A percentile compares a stretch with the other conserved stretches of the same genome.
phyloP scores from a whole-genome alignment of 2,888 invertebrate genomes.

The Torymus auratus region DNA sequence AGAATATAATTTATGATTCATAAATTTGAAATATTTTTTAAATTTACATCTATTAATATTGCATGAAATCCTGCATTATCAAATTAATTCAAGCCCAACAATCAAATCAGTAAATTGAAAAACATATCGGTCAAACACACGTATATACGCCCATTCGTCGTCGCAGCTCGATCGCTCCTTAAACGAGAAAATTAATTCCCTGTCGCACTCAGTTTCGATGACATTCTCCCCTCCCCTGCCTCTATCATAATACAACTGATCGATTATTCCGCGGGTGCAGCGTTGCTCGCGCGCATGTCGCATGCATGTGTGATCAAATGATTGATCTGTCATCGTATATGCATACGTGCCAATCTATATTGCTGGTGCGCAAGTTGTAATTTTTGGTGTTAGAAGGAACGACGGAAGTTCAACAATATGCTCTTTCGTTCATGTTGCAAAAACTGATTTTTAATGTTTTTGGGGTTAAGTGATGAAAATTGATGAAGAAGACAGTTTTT shows the following conservation, averaged over 20 bases:
- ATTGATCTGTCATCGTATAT: slow-evolving; percentile 53
- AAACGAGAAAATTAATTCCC: slow-evolving; percentile 18
- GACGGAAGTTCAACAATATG: too few species aligned
- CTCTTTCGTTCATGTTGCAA: too few species aligned
- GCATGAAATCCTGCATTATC: too few species aligned
- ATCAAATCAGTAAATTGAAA: too few species aligned
- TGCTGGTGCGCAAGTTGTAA: not conserved
- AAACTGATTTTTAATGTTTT: not conserved
- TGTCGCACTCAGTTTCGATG: slow-evolving; percentile 14
- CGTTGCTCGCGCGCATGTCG: slow-evolving; percentile 11
- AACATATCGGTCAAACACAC: too few species aligned
- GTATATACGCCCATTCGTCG: not conserved
- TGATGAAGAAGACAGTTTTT: slow-evolving; percentile 6
- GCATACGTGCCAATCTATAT: slow-evolving; percentile 26
- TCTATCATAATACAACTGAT: slow-evolving; percentile 4
- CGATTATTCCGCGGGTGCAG: slow-evolving; percentile 27
- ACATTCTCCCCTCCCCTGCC: not conserved
- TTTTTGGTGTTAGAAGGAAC: too few species aligned
- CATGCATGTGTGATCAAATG: slow-evolving; percentile 27
- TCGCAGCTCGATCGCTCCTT: not conserved
- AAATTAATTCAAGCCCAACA: too few species aligned
- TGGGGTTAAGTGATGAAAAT: not conserved
- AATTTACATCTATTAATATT: too few species aligned
- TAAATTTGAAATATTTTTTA: too few species aligned
- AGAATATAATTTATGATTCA: too few species aligned